These are phyloP conservation scores for Caenorhabditis sulstoni DNA, from an alignment of 2,888 invertebrate species.

Conservation along the genomic window DNA sequence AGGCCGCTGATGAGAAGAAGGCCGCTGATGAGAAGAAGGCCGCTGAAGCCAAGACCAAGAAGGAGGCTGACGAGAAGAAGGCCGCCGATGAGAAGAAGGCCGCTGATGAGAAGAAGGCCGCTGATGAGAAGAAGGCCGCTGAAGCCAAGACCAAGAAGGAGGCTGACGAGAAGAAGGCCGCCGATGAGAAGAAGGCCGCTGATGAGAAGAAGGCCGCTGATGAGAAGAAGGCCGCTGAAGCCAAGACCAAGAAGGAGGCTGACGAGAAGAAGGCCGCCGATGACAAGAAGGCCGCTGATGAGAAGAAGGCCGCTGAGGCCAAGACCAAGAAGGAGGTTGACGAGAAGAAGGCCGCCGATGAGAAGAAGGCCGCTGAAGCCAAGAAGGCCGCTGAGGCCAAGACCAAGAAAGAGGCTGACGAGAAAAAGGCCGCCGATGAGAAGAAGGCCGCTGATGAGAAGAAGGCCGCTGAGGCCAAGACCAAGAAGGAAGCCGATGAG, in stretches of 20 bases:
- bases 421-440: too few relatives aligned
- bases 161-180: slow-evolving; percentile 34
- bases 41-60: slow-evolving; percentile 43
- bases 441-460: too few relatives aligned
- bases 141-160: slow-evolving; percentile 9
- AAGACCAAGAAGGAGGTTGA: slow-evolving; percentile 37
- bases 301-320: slow-evolving; percentile 34
- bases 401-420: too few relatives aligned
- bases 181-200: background rate
- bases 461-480: too few relatives aligned
- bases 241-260: slow-evolving; percentile 3
- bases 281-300: too few relatives aligned
- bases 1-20: slow-evolving; percentile 22
- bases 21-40: slow-evolving; percentile 25
- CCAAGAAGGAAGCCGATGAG: too few relatives aligned
- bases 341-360: too few relatives aligned
- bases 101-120: slow-evolving; percentile 41
- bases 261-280: slow-evolving; percentile 34
- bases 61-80: slow-evolving; percentile 28
- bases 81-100: slow-evolving; percentile 19
- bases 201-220: too few relatives aligned
- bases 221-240: too few relatives aligned
- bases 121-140: slow-evolving; percentile 21
- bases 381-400: too few relatives aligned
- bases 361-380: too few relatives aligned